Evolutionary conservation across 2,113 vertebrate genomes (phyloP).

Genomic region (Marmota monax): DNA sequence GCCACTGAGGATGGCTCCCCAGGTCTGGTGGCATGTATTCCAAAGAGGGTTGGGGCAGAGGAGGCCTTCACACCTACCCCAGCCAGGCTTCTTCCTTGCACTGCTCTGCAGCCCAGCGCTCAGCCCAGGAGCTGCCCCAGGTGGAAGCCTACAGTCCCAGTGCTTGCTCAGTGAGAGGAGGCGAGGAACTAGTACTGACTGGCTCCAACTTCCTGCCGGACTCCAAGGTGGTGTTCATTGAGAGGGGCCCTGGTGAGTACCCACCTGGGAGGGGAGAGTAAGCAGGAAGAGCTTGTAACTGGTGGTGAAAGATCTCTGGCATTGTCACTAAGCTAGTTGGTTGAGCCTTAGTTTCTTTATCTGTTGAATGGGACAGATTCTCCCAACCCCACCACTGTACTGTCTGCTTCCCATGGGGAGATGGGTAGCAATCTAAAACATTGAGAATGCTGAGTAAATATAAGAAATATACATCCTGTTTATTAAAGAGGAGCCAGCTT

Average conservation of each 20-base stretch:
- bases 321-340: background rate
- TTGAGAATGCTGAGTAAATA: background rate
- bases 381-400: background rate
- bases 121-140: conserved; percentile 95
- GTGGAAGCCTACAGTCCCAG: conserved; percentile 93
- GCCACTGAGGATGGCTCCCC: background rate
- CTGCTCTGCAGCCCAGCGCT: conserved; percentile 92
- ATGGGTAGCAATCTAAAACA: background rate
- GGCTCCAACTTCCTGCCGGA: conserved; percentile 94
- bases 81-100: conserved; percentile 40
- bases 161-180: conserved; percentile 92
- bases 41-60: background rate
- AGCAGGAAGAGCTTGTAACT: background rate
- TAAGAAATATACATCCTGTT: background rate
- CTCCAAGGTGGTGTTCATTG: conserved; percentile 95
- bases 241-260: conserved; percentile 92
- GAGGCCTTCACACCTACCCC: background rate
- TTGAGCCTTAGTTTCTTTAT: conserved; percentile 1
- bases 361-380: background rate
- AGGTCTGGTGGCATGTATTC: background rate
- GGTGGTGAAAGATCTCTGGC: background rate
- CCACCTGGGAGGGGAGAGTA: background rate
- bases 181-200: conserved; percentile 92
- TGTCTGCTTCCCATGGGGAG: background rate
- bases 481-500: conserved; percentile 36